A percentile compares a stretch with the other conserved stretches of the same genome.
These are phyloP conservation scores for Miltochrista miniata DNA, from an alignment of 2,888 invertebrate species.

Conservation along the genomic window DNA sequence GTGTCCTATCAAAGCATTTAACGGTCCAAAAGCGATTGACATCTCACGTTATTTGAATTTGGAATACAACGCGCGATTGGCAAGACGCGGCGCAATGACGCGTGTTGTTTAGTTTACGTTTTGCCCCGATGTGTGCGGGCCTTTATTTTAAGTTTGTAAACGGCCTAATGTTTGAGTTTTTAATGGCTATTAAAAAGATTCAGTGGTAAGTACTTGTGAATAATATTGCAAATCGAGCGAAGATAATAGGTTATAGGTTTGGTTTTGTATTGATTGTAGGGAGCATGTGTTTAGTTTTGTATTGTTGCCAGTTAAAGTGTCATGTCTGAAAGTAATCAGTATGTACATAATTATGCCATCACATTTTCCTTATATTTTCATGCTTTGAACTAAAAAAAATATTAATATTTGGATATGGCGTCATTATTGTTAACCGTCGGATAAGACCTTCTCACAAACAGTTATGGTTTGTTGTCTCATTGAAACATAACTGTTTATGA, in stretches of 20 bases:
- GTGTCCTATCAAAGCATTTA: slow-evolving; percentile 46
- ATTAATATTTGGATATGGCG: too few species aligned
- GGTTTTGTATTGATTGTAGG: slow-evolving; percentile 8
- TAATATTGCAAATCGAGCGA: slow-evolving; percentile 35
- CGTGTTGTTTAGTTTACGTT: slow-evolving; percentile 15
- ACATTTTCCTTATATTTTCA: too few species aligned
- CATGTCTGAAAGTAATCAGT: too few species aligned
- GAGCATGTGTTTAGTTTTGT: slow-evolving; percentile 7
- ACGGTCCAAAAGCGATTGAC: slow-evolving; percentile 38
- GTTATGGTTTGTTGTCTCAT: too few species aligned
- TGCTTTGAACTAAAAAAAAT: too few species aligned
- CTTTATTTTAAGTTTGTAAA: slow-evolving; percentile 31
- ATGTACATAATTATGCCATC: too few species aligned
- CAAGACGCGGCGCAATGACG: slow-evolving; percentile 34
- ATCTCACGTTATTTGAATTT: slow-evolving; percentile 45
- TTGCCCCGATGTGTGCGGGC: slow-evolving; percentile 40
- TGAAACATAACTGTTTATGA: too few species aligned
- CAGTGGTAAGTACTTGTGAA: slow-evolving; percentile 32
- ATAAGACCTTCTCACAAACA: too few species aligned
- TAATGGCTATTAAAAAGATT: slow-evolving; percentile 38
- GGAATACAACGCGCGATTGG: slow-evolving; percentile 50
- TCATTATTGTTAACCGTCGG: too few species aligned
- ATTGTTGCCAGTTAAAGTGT: slow-evolving; percentile 1
- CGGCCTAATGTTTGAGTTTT: slow-evolving; percentile 34
- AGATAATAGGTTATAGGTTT: slow-evolving; percentile 36